Conservation (phyloP, 2,113 vertebrate genomes). For the Silurus meridionalis region DNA sequence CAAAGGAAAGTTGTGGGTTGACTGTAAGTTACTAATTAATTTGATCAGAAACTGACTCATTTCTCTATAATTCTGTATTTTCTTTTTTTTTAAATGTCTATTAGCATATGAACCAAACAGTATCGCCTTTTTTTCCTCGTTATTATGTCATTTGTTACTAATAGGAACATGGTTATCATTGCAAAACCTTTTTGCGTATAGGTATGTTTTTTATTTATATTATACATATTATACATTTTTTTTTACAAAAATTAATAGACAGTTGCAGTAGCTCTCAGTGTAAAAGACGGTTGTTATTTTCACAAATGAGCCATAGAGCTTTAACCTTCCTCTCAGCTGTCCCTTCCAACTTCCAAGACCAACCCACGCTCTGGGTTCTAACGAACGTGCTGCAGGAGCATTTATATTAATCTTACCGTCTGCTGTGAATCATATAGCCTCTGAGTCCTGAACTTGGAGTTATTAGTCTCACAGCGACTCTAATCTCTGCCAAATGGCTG, state of each 20-base stretch:
- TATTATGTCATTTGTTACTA: background rate
- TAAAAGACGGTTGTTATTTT: background rate
- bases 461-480: slow-evolving; percentile 38
- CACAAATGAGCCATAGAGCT: background rate
- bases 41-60: background rate
- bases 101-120: background rate
- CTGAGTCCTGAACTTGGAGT: slow-evolving; percentile 25
- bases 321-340: background rate
- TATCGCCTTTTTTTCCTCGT: background rate
- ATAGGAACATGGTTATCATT: background rate
- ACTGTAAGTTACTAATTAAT: background rate
- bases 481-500: slow-evolving; percentile 42
- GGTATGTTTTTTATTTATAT: background rate
- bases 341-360: background rate
- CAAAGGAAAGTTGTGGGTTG: background rate
- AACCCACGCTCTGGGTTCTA: background rate
- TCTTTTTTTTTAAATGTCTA: too few species aligned
- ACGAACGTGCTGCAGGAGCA: slow-evolving; percentile 23
- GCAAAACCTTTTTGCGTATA: background rate
- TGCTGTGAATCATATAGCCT: slow-evolving; percentile 31
- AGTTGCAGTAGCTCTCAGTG: background rate
- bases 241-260: background rate
- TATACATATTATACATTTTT: background rate
- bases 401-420: slow-evolving; percentile 35
- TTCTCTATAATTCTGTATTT: background rate